phyloP scores from a whole-genome alignment of 2,797 vertebrate species.

The Mus spretus region DNA sequence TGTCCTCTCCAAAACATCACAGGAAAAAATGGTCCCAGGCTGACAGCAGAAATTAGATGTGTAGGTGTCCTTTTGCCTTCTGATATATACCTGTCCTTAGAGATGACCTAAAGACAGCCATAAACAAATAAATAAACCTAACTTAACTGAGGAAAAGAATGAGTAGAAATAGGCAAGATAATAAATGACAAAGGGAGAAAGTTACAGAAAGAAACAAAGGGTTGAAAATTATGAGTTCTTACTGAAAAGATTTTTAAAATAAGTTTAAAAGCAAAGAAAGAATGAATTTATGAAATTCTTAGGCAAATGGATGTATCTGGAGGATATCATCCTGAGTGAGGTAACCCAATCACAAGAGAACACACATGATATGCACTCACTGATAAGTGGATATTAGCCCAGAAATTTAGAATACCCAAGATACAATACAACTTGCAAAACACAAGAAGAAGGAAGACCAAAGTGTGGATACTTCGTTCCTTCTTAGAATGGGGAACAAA shows the following conservation, averaged over 20 bases:
- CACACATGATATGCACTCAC: too few relatives aligned
- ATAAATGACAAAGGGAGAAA: conserved; percentile 6
- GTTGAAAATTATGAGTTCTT: background rate
- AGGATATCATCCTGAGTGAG: too few relatives aligned
- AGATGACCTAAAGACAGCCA: background rate
- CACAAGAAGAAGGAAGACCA: too few relatives aligned
- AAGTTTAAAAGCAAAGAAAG: background rate
- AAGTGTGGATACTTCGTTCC: too few relatives aligned
- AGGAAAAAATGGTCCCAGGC: background rate
- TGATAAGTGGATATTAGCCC: too few relatives aligned
- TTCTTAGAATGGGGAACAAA: too few relatives aligned
- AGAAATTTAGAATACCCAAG: too few relatives aligned
- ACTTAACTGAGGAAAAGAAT: background rate
- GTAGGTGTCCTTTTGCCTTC: background rate
- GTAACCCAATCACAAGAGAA: too few relatives aligned
- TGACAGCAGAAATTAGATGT: too few relatives aligned
- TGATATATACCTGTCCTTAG: background rate
- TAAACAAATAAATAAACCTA: background rate
- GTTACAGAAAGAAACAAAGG: background rate
- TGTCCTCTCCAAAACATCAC: background rate
- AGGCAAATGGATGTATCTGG: too few relatives aligned
- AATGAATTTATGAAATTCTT: too few relatives aligned
- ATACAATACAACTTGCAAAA: too few relatives aligned
- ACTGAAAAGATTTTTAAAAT: conserved; percentile 32
- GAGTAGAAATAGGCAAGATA: background rate